Evolutionary conservation across 2,888 invertebrate genomes (phyloP).

Genomic region (Leptogaster cylindrica): DNA sequence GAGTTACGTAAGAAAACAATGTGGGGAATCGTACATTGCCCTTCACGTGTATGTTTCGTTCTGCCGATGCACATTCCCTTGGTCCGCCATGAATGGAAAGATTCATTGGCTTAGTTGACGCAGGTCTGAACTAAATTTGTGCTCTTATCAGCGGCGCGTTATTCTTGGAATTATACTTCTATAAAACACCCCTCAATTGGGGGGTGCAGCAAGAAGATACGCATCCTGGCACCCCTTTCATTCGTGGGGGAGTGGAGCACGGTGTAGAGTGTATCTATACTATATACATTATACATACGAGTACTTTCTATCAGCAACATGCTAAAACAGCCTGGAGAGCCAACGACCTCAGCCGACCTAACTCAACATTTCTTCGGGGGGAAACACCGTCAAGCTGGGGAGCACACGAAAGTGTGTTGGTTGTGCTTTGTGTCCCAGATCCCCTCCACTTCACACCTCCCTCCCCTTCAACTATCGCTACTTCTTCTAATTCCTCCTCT

Average conservation of each 20-base stretch:
- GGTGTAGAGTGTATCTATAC: too few species aligned
- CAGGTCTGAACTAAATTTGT: slow-evolving; percentile 19
- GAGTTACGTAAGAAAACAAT: slow-evolving; percentile 33
- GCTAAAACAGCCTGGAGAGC: slow-evolving; percentile 42
- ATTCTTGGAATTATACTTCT: slow-evolving; percentile 20
- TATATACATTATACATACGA: neutral
- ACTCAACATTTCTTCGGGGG: slow-evolving; percentile 47
- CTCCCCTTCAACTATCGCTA: neutral
- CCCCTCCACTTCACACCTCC: neutral
- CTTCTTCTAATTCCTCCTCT: slow-evolving; percentile 1
- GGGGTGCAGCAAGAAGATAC: slow-evolving; percentile 19
- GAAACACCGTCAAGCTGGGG: slow-evolving; percentile 5
- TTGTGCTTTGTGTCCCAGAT: neutral
- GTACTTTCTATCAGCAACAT: slow-evolving; percentile 41
- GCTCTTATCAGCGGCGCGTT: slow-evolving; percentile 21
- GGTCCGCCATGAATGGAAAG: neutral
- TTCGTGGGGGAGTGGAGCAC: too few species aligned
- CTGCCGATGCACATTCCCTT: neutral
- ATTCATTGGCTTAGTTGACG: slow-evolving; percentile 23
- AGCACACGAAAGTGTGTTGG: slow-evolving; percentile 2
- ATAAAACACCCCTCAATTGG: slow-evolving; percentile 19
- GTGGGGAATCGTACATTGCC: slow-evolving; percentile 27
- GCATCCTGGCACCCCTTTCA: too few species aligned
- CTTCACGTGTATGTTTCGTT: neutral
- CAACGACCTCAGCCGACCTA: slow-evolving; percentile 50